Base-by-base conservation (phyloP, 1,140 invertebrate species). In the Polypedilum vanderplanki region DNA sequence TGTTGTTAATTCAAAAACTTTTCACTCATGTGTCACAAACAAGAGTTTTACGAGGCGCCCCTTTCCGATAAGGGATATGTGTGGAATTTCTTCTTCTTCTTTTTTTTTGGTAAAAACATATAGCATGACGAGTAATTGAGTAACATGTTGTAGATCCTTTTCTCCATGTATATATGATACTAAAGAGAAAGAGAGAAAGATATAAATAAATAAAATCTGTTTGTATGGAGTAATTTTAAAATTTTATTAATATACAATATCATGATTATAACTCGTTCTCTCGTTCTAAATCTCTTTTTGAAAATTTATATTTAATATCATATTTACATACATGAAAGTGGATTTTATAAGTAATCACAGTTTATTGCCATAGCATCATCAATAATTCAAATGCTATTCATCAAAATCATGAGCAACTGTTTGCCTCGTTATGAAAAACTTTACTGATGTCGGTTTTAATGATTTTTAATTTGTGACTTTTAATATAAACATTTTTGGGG, bases 1-100 rank as follows among this genome's bases (percentile, higher is more conserved):
- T 57, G 46, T 57, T 57, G 46, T 57, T 57, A 57, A 57, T 57
- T 57, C 46, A 57, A 57, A 57, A 57, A 57, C 46, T 57, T 57
- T 57, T 57, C 46, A 57, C 46, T 57, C 46, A 57, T 57, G 10
- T 57, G 46, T 57, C 46, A 57, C 46, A 57, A 57, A 57, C 46
- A 57, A 57, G 46, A 57, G 46, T 57, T 57, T 57, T n/a, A 57
- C n/a, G 46, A n/a, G 46, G n/a, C 24, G 24, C 24, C 24, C 24
- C 24, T 33, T 33, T 33, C 24, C 24, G 5, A 33, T 33, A 33
- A 33, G 5, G 24, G 24, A 33, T 33, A 5, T 33, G 24, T 33
- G 5, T 33, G 24, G 24, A 33, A 33, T 33, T 33, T 33, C 24
- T n/a, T n/a, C 24, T 33, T 33, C 15, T 57, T 1, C 12, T n/a